phyloP scores from a whole-genome alignment of 2,113 vertebrate genomes.

The Dissostichus mawsoni region DNA sequence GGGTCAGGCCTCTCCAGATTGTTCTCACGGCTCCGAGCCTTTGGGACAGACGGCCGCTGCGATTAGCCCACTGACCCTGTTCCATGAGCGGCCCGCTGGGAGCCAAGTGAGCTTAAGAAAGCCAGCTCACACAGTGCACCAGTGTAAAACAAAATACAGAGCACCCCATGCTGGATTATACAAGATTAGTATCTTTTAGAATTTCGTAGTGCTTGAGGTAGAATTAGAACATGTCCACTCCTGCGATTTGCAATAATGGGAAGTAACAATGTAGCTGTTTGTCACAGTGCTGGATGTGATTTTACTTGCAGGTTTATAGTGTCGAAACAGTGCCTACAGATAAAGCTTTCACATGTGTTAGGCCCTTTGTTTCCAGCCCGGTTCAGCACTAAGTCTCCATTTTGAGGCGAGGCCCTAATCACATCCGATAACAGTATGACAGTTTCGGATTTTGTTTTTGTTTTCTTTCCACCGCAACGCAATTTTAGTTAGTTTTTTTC shows the following conservation, averaged over 20 bases:
- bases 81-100: slow-evolving; percentile 45
- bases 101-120: slow-evolving; percentile 65
- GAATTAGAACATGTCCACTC: neutral
- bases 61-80: slow-evolving; percentile 76
- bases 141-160: slow-evolving; percentile 40
- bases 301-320: neutral
- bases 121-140: slow-evolving; percentile 10
- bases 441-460: neutral
- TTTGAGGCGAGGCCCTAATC: slow-evolving; percentile 47
- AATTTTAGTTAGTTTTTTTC: neutral
- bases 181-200: slow-evolving; percentile 50
- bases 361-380: neutral
- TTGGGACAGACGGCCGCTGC: slow-evolving; percentile 47
- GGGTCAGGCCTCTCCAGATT: slow-evolving; percentile 55
- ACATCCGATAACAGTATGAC: slow-evolving; percentile 5
- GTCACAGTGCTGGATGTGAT: neutral
- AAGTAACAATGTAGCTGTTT: neutral
- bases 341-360: neutral
- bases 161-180: slow-evolving; percentile 45
- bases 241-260: neutral
- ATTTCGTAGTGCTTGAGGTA: neutral
- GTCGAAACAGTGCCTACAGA: neutral
- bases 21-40: slow-evolving; percentile 78
- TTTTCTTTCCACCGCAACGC: neutral
- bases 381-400: slow-evolving; percentile 42